These are phyloP conservation scores for Rana temporaria DNA, from an alignment of 2,113 vertebrate species.

Conservation along the genomic window DNA sequence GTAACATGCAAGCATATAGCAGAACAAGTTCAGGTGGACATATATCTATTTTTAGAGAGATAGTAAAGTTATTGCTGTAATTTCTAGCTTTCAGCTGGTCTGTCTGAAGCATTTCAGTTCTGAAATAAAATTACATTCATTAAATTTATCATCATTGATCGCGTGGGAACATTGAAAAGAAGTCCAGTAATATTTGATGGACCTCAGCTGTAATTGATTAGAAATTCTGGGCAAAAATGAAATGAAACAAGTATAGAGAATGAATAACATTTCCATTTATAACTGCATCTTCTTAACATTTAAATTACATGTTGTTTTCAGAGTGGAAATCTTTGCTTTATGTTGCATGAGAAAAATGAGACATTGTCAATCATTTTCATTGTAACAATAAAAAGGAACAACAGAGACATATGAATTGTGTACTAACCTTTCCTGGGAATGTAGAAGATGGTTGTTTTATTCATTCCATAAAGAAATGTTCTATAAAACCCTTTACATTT, in stretches of 20 bases:
- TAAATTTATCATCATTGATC: too few relatives aligned
- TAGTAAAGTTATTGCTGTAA: too few relatives aligned
- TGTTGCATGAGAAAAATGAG: conserved; percentile 12
- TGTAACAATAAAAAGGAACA: conserved; percentile 21
- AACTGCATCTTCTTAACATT: conserved; percentile 15
- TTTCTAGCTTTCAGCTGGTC: too few relatives aligned
- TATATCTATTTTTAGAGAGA: too few relatives aligned
- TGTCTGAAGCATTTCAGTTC: too few relatives aligned
- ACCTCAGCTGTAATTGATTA: neutral
- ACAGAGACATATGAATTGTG: neutral
- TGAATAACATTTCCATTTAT: conserved; percentile 15
- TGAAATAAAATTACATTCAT: too few relatives aligned
- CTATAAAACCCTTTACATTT: neutral
- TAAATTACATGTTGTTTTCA: conserved; percentile 29
- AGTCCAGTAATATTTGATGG: too few relatives aligned
- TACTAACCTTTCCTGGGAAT: neutral
- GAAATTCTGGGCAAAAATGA: conserved; percentile 9
- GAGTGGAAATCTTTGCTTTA: conserved; percentile 15
- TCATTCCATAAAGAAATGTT: neutral
- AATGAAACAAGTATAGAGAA: conserved; percentile 7
- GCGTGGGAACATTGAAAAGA: too few relatives aligned
- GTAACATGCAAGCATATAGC: too few relatives aligned
- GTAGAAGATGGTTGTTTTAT: neutral
- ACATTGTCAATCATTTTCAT: conserved; percentile 40
- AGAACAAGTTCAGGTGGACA: too few relatives aligned